These are phyloP conservation scores for Cremastinae sp. DNA, from an alignment of 2,888 invertebrate genomes.

Conservation along the genomic window DNA sequence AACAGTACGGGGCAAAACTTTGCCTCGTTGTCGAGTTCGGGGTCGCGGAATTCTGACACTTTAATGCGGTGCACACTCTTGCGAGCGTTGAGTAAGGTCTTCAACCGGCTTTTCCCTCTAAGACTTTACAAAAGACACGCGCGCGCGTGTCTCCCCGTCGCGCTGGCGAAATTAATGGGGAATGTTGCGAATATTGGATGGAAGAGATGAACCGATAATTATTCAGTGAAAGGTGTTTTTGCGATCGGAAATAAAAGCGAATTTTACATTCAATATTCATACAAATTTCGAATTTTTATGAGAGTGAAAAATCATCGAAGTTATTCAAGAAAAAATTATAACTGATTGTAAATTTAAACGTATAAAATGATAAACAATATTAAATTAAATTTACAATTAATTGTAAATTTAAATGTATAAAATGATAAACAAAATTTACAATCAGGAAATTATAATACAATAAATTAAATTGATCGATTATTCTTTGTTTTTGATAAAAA, in stretches of 20 bases:
- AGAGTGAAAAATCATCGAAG: too few relatives aligned
- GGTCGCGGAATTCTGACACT: constrained; percentile 28
- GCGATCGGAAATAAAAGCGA: constrained; percentile 34
- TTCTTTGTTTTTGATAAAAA: too few relatives aligned
- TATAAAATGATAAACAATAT: too few relatives aligned
- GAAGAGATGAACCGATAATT: constrained; percentile 70
- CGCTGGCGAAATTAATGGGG: constrained; percentile 69
- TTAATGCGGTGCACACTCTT: constrained; percentile 23
- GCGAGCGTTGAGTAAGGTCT: constrained; percentile 55
- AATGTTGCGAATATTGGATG: constrained; percentile 74
- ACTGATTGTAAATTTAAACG: too few relatives aligned
- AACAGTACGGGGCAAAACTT: constrained; percentile 51
- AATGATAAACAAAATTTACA: too few relatives aligned
- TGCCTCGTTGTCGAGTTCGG: constrained; percentile 58
- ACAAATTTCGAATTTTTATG: too few relatives aligned
- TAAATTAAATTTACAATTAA: too few relatives aligned
- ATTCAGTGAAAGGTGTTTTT: constrained; percentile 58
- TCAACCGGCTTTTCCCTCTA: constrained; percentile 43
- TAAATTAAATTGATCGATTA: too few relatives aligned
- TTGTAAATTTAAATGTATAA: too few relatives aligned
- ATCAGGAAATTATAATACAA: too few relatives aligned
- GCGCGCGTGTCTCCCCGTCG: constrained; percentile 57
- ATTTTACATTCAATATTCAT: neutral
- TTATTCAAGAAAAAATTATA: too few relatives aligned
- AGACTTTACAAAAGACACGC: neutral